These are phyloP conservation scores for Hartigia nigra DNA, from an alignment of 2,888 invertebrate species.

Conservation along the genomic window DNA sequence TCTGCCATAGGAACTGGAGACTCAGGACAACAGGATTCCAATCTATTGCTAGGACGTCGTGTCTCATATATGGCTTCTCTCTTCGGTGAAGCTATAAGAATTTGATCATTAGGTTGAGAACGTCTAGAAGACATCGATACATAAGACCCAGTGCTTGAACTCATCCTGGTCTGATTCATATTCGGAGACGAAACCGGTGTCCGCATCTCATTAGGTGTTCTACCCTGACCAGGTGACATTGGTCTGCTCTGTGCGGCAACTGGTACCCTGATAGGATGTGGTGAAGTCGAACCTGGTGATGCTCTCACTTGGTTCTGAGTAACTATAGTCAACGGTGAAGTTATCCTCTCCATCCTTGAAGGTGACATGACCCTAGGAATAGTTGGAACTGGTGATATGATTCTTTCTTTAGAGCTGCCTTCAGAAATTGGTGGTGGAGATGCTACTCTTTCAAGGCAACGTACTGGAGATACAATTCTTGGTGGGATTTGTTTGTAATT, in stretches of 20 bases:
- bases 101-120: constrained; percentile 58
- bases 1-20: constrained; percentile 54
- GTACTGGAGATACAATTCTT: constrained; percentile 11
- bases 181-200: constrained; percentile 31
- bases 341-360: constrained; percentile 8
- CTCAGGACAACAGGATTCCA: constrained; percentile 37
- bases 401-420: background rate
- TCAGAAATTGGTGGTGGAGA: background rate
- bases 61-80: constrained; percentile 49
- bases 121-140: constrained; percentile 31
- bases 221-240: constrained; percentile 16
- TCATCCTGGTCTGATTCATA: constrained; percentile 21
- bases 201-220: constrained; percentile 14
- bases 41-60: constrained; percentile 32
- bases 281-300: constrained; percentile 10
- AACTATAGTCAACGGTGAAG: constrained; percentile 39
- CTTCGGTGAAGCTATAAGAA: constrained; percentile 60
- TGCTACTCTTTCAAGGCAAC: constrained; percentile 1
- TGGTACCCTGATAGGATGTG: constrained; percentile 5
- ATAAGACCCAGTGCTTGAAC: constrained; percentile 17
- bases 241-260: background rate
- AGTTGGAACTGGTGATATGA: too few species aligned
- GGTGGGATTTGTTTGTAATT: constrained; percentile 2
- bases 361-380: constrained; percentile 23
- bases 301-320: constrained; percentile 22